Evolutionary conservation across 53 echinoderm and acorn worm genomes (phyloP), one percentile per base, ranked within the genome.

Genomic region (Pentamera pediparva): DNA sequence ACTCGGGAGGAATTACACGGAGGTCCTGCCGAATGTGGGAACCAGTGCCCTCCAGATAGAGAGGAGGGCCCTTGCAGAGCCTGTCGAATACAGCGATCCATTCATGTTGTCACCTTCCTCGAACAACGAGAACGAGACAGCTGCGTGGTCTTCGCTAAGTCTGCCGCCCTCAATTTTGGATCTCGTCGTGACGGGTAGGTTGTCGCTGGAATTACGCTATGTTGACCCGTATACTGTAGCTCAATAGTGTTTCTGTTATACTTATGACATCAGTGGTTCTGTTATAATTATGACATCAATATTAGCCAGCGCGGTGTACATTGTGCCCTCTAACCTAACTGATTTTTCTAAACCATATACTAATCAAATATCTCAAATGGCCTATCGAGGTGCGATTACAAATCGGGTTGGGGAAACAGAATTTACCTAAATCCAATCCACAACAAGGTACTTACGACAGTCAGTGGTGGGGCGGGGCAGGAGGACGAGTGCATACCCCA

Each of bases 131-230:
- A 25, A 17, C 19, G 36, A 20, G 6, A 22, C 40, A 3, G 1
- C 41, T 5, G 29, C 41, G 47, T 22, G 5, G 10, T 67, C 67
- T 9, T 67, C 67, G 4, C 40, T 67, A 5, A 22, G 38, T 45
- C 65, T 67, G 30, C 67, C 67, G 45, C 41, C 67, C 45, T 67
- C 67, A 40, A 8, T 41, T 27, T 20, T 67, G 26, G 31, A 67
- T 24, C 28, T 67, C 10, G 45, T 41, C 11, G 41, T 6, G 22
- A 41, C 8, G 21, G 67, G 67, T 29, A 37, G 28, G 67, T 37
- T 20, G 34, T 12, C 11, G 60, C 9, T 60, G 6, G 6, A 18
- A 15, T 19, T 56, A 15, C 24, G 10, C 0, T n/a, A 19, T 22
- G 24, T n/a, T 0, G 12, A 55, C 15, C 9, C 9, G 43, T 41